Evolutionary conservation across 2,888 invertebrate species (phyloP), one percentile per base, ranked within the genome.

Genomic region (Psococerastis gibbosa): DNA sequence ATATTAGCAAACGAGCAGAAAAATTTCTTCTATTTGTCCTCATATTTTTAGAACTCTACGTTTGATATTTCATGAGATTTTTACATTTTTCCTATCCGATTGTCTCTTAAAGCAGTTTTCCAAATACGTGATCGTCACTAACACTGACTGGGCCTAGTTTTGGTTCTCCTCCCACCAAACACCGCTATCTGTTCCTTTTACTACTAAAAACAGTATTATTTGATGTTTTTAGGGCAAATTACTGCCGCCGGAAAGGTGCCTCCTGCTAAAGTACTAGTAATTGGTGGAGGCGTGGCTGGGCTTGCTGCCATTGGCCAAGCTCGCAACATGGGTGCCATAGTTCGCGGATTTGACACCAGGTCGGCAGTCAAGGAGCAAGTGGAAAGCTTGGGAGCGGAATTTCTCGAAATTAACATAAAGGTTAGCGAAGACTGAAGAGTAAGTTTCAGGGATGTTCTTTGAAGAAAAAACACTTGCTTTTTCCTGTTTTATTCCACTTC

Each of bases 251-350:
- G 83, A 1, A 82, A 84, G 57, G 83, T 88, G 17, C 87, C 87
- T 0, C 88, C 88, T 5, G 84, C 85, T 43, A 85, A 87, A 59
- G 78, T 88, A 51, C 65, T 89, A 50, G 78, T 89, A 31, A 77
- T 89, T 52, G 89, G 89, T 48, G 88, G 85, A 41, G 88, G 89
- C 43, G 89, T 89, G 35, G 88, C 89, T 33, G 89, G 88, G 35
- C 64, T 89, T 50, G 78, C 85, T 22, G 84, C 88, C 20, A 76
- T 82, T 43, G 87, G 81, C 20, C 83, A 85, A 55, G 87, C 88
- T 54, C 77, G 70, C 68, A 70, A 79, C 61, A 83, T 89, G 83
- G 89, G 88, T 13, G 88, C 88, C 45, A 77, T 88, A 47, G 88
- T 88, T 1, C 66, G 87, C 45, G 85, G 79, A 43, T 89, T 89